Base-by-base conservation (phyloP, 1,140 invertebrate genomes). In the Drosophila sulfurigaster region DNA sequence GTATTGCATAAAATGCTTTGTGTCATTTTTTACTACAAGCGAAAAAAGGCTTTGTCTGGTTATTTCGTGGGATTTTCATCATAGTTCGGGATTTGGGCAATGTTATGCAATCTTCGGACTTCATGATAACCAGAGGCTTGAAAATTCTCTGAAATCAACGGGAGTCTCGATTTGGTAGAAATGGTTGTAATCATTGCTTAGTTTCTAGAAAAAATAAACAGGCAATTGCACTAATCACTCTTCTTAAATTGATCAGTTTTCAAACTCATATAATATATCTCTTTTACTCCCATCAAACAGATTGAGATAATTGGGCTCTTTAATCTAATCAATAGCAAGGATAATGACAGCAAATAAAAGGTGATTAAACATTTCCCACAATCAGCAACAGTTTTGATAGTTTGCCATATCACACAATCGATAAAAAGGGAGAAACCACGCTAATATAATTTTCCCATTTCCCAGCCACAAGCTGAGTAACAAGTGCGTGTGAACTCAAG, bases 371-470 rank as follows among this genome's bases (percentile, higher is more conserved):
- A 15, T 30, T 70, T 69, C 66, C 51, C 66, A 72, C 16, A 62
- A 41, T 7, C 3, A 16, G 2, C 15, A n/a, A 25, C 2, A 6
- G 20, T 16, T 35, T n/a, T 13, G 52, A 43, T 52, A 25, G 32
- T 16, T 52, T 60, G 38, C 25, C 60, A 65, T 48, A 57, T 57
- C 58, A 48, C 43, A 62, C n/a, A n/a, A 63, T 51, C 46, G 35
- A 58, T 38, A n/a, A 65, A 6, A 25, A 41, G 1, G 10, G 5
- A 62, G 32, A 68, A 59, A 63, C 11, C 48, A 7, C 56, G 52
- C 62, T 69, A 70, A 69, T 68, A 64, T 65, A 69, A 80, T 80
- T 74, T 79, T 80, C 78, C 75, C 78, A 78, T 78, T 79, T 80
- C 78, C 75, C 78, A 78, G 70, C 78, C 67, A 79, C 62, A 49